These are phyloP conservation scores for Anoplophora glabripennis DNA, from an alignment of 1,140 invertebrate species.

Conservation along the genomic window DNA sequence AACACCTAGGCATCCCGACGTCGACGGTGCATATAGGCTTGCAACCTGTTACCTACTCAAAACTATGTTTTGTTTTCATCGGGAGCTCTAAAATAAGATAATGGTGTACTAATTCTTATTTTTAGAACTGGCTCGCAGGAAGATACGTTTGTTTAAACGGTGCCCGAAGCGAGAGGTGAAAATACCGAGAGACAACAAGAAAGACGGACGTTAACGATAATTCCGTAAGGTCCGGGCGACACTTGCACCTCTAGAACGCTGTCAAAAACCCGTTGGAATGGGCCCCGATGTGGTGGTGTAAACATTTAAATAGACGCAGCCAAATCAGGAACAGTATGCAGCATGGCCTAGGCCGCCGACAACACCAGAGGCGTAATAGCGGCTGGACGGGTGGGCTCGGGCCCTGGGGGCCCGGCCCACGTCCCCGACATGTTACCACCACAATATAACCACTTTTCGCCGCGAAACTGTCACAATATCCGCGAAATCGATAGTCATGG, in stretches of 20 bases:
- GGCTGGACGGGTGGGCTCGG: background rate
- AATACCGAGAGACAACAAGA: background rate
- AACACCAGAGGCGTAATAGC: conserved; percentile 6
- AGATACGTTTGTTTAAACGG: background rate
- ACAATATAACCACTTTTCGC: conserved; percentile 18
- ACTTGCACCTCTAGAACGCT: too few species aligned
- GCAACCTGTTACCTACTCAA: conserved; percentile 14
- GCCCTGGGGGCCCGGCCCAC: conserved; percentile 5
- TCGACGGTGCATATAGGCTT: background rate
- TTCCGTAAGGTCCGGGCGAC: too few species aligned
- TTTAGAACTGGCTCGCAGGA: too few species aligned
- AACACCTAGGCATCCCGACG: too few species aligned
- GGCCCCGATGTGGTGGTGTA: conserved; percentile 17
- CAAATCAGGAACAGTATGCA: conserved; percentile 36
- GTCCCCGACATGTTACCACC: background rate
- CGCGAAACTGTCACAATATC: conserved; percentile 33
- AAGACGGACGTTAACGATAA: background rate
- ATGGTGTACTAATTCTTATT: too few species aligned
- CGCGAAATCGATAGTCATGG: conserved; percentile 51
- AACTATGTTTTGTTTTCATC: conserved; percentile 16
- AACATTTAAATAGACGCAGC: conserved; percentile 41
- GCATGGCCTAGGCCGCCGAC: conserved; percentile 14
- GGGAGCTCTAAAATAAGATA: background rate
- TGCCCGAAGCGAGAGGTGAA: background rate
- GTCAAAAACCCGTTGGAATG: too few species aligned